A percentile compares a stretch with the other conserved stretches of the same genome.
Evolutionary conservation across 2,113 vertebrate species (phyloP).

Genomic region (Megaleporinus macrocephalus): DNA sequence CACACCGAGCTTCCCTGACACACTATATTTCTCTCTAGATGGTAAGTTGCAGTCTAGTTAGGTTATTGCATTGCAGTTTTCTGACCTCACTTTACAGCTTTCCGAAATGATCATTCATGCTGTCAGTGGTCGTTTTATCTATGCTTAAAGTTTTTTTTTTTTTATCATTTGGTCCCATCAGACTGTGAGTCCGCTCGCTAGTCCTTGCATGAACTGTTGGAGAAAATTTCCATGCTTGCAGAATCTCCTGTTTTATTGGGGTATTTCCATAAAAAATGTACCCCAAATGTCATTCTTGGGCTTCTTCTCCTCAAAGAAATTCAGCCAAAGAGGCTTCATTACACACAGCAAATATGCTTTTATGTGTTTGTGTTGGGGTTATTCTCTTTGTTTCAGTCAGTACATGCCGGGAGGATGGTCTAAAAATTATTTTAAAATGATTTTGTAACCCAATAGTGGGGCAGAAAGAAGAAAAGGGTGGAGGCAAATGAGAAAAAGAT

Average conservation of each 20-base stretch:
- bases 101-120: slow-evolving; percentile 40
- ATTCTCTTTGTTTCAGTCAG: background rate
- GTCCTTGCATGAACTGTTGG: background rate
- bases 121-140: slow-evolving; percentile 33
- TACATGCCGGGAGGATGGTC: slow-evolving; percentile 62
- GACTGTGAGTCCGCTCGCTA: background rate
- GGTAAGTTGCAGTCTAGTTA: slow-evolving; percentile 25
- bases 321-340: background rate
- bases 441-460: slow-evolving; percentile 61
- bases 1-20: slow-evolving; percentile 23
- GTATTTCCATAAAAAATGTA: slow-evolving; percentile 18
- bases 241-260: slow-evolving; percentile 23
- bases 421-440: slow-evolving; percentile 56
- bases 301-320: background rate
- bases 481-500: slow-evolving; percentile 56
- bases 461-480: slow-evolving; percentile 45
- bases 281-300: background rate
- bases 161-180: too few relatives aligned
- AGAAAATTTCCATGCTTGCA: background rate
- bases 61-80: slow-evolving; percentile 42
- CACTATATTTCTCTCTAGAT: slow-evolving; percentile 47
- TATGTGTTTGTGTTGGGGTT: background rate
- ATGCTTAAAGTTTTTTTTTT: background rate
- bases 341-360: background rate
- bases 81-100: slow-evolving; percentile 30